phyloP scores from a whole-genome alignment of 2,888 invertebrate species.

The Cyrtodaria siliqua region DNA sequence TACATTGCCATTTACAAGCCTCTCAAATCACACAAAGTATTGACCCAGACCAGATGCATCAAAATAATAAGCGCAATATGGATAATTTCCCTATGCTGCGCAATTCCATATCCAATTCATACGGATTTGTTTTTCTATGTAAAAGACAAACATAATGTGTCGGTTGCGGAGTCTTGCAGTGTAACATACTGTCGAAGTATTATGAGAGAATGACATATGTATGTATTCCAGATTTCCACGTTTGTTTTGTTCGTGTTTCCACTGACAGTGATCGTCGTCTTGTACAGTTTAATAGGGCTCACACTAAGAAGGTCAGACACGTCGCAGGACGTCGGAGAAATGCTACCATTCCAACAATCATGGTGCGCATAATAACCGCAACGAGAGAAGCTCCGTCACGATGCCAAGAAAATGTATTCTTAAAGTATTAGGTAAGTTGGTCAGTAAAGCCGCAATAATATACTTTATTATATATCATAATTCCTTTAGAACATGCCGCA shows the following conservation, averaged over 20 bases:
- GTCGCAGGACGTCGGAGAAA: constrained; percentile 46
- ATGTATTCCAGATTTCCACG: too few relatives aligned
- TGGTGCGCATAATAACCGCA: too few relatives aligned
- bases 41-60: constrained; percentile 92
- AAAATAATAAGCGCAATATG: constrained; percentile 95
- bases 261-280: constrained; percentile 90
- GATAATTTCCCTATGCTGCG: constrained; percentile 91
- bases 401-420: constrained; percentile 48
- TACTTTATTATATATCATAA: too few relatives aligned
- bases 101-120: constrained; percentile 86
- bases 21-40: constrained; percentile 93
- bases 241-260: too few relatives aligned
- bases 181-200: constrained; percentile 77
- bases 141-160: constrained; percentile 46
- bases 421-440: constrained; percentile 50
- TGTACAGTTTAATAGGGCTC: constrained; percentile 89
- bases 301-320: constrained; percentile 72
- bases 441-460: too few relatives aligned
- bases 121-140: constrained; percentile 79
- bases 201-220: constrained; percentile 84
- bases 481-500: too few relatives aligned
- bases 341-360: constrained; percentile 16
- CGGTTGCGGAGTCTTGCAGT: constrained; percentile 76
- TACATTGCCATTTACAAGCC: constrained; percentile 96
- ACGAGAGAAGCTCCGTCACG: constrained; percentile 33